A percentile compares a stretch with the other conserved stretches of the same genome.
phyloP scores from a whole-genome alignment of 2,797 vertebrate genomes.

The Poeciliopsis turneri region DNA sequence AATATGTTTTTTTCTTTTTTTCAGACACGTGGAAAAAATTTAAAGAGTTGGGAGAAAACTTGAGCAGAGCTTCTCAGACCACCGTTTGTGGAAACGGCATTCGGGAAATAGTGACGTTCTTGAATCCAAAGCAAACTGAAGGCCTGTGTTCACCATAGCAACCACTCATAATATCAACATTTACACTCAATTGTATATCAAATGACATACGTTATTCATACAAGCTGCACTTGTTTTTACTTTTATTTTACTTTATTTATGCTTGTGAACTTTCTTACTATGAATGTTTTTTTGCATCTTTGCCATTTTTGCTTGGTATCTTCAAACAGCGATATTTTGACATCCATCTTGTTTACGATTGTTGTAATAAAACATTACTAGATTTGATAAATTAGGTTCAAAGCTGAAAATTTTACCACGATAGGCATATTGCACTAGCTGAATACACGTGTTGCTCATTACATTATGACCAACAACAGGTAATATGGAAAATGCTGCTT shows the following conservation, averaged over 20 bases:
- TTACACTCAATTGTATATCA: constrained; percentile 13
- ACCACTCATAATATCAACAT: neutral
- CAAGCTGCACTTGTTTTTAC: constrained; percentile 22
- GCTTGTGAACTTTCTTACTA: constrained; percentile 32
- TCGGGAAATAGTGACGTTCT: constrained; percentile 80
- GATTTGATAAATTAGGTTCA: neutral
- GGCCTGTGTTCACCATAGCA: constrained; percentile 77
- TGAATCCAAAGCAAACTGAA: constrained; percentile 79
- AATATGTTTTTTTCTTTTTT: constrained; percentile 29
- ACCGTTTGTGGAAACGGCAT: constrained; percentile 80
- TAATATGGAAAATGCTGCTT: neutral
- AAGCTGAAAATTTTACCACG: constrained; percentile 24
- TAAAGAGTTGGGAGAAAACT: constrained; percentile 74
- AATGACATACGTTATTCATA: constrained; percentile 6
- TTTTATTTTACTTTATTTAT: constrained; percentile 14
- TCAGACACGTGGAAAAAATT: constrained; percentile 82
- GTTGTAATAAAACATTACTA: constrained; percentile 3
- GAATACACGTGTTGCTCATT: neutral
- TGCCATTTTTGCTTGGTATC: constrained; percentile 21
- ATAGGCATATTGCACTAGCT: neutral
- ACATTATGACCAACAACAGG: neutral
- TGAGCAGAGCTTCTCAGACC: constrained; percentile 70
- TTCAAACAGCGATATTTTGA: constrained; percentile 19
- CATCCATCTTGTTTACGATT: constrained; percentile 2
- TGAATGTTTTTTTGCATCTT: constrained; percentile 22